These are phyloP conservation scores for Sebastes melanostomus DNA, from an alignment of 2,797 vertebrate species.

Conservation along the genomic window DNA sequence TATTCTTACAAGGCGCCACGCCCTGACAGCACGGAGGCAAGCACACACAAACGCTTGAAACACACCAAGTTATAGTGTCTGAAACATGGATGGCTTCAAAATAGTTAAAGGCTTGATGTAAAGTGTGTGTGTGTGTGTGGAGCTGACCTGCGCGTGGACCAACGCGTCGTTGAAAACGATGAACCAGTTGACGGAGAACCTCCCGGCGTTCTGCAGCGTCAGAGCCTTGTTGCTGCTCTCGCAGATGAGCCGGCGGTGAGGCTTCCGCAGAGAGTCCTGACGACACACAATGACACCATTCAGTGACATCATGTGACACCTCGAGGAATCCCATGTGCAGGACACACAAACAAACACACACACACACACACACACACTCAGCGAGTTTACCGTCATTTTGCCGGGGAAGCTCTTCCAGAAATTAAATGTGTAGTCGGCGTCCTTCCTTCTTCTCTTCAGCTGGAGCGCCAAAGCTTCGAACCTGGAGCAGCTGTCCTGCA, in stretches of 20 bases:
- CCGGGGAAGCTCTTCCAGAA: constrained; percentile 99
- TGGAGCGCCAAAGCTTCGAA: constrained; percentile 88
- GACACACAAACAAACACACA: not conserved
- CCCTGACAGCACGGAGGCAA: constrained; percentile 86
- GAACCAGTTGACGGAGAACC: constrained; percentile 96
- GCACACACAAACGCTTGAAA: constrained; percentile 75
- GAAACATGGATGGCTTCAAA: constrained; percentile 3
- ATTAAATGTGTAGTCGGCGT: constrained; percentile 91
- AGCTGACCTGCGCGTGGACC: constrained; percentile 93
- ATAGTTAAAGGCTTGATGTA: not conserved
- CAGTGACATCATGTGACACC: not conserved
- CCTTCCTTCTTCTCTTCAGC: constrained; percentile 90
- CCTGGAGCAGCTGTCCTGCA: constrained; percentile 90
- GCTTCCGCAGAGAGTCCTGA: constrained; percentile 91
- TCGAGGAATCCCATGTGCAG: not conserved
- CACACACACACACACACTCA: not conserved
- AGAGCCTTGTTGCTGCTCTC: constrained; percentile 94
- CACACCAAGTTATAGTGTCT: constrained; percentile 43
- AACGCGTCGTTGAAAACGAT: constrained; percentile 93
- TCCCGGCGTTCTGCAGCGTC: constrained; percentile 92
- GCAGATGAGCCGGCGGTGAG: constrained; percentile 90
- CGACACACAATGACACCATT: constrained; percentile 9
- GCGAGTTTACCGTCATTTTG: constrained; percentile 91
- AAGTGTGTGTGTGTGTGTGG: constrained; percentile 5
- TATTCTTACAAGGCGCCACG: constrained; percentile 83